phyloP scores from a whole-genome alignment of 2,797 vertebrate species.

The Macroramphosus scolopax region DNA sequence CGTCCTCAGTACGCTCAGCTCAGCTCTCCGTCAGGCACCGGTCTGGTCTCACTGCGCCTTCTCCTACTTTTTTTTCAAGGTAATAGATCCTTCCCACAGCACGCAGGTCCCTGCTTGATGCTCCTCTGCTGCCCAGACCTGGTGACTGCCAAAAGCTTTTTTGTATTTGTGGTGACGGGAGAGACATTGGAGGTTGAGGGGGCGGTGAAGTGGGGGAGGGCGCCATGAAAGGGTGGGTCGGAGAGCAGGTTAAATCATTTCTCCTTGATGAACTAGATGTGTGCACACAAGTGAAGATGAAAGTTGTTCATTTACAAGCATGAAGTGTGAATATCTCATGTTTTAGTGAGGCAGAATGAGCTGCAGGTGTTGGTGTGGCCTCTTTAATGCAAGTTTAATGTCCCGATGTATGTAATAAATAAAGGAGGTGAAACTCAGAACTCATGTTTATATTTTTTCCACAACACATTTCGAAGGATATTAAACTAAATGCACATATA shows the following conservation, averaged over 20 bases:
- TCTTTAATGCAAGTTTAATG: neutral
- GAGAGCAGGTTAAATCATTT: conserved; percentile 45
- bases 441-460: neutral
- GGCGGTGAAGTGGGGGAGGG: conserved; percentile 45
- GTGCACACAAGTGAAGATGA: conserved; percentile 10
- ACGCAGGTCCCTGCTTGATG: conserved; percentile 53
- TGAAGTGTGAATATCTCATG: neutral
- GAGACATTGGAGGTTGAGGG: conserved; percentile 63
- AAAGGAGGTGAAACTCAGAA: conserved; percentile 7
- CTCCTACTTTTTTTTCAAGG: conserved; percentile 66
- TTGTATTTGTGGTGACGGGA: conserved; percentile 61
- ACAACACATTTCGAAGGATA: neutral
- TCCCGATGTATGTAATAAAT: conserved; percentile 9
- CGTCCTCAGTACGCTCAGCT: conserved; percentile 59
- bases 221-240: conserved; percentile 37
- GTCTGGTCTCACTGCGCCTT: conserved; percentile 65
- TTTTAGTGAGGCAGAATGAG: too few species aligned
- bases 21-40: conserved; percentile 62
- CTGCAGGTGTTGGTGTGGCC: neutral
- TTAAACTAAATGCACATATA: too few species aligned
- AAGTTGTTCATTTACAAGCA: conserved; percentile 1
- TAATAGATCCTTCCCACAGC: conserved; percentile 77
- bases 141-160: conserved; percentile 72
- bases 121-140: conserved; percentile 56
- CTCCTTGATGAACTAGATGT: conserved; percentile 14